Evolutionary conservation across 2,113 vertebrate genomes (phyloP), one percentile per base, ranked within the genome.

Genomic region (Paramormyrops kingsleyae): DNA sequence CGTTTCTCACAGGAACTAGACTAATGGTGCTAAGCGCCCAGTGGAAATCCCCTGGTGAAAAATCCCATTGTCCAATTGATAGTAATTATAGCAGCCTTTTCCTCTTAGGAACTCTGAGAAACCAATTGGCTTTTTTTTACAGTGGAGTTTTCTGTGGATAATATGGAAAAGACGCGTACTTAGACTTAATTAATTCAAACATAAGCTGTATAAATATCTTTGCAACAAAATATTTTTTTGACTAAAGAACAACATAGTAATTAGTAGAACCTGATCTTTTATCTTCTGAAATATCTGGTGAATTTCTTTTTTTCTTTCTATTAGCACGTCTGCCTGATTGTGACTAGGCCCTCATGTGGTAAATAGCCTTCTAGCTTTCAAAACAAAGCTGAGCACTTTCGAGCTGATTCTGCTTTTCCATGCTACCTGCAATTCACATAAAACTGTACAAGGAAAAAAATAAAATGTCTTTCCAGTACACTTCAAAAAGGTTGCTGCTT

Each of bases 81-180:
- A 92, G 91, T 93, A 91, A 94, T 94, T 92, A 94, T 90, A 88
- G 86, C 66, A 19, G 53, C 66, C 3, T 27, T 88, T 59, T 90
- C 89, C 90, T 90, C 89, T 42, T 13, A 87, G 89, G 91, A 92
- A 90, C 86, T 87, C 83, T 59, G 46, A 50, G 27, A 86, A 86
- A 93, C 74, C 86, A 92, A 93, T 93, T 93, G 92, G 89, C 89
- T 85, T 88, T 90, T 31, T 91, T 88, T 27, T 24, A 80, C 31
- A 80, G 74, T 39, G 74, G 74, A 80, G 15, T 39, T 35, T 80
- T 80, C 74, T 39, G 74, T 80, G 74, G 74, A 80, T 42, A 39
- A 42, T 19, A 39, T 19, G 74, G 74, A 80, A 80, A 80, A 80
- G 62, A 31, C 62, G 10, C 3, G 1, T 31, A 70, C 27, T 31